Base-by-base conservation (phyloP, 2,113 vertebrate species). In the Cepphus grylle region DNA sequence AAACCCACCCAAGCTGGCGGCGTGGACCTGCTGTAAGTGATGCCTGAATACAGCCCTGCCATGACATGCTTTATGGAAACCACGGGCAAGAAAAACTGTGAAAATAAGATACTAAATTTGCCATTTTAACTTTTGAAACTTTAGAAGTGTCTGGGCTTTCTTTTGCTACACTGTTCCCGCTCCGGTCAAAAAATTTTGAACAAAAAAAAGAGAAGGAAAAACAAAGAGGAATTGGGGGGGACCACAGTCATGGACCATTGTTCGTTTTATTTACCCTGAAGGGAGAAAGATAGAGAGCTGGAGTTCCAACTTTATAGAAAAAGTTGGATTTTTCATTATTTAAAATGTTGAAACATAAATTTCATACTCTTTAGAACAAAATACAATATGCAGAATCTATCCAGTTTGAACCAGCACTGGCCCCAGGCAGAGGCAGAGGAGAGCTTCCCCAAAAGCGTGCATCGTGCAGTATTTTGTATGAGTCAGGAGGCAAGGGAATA, bases 1-100 rank as follows among this genome's bases (percentile, higher is more conserved):
- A 96, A 88, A 16, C 11, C 15, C 34, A 67, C 23, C 23, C 12
- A 59, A 80, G 11, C 0, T 50, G 49, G 18, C 69, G 66, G 23
- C 8, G 5, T 47, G 42, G 34, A 71, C 43, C 34, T 59, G 16
- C 45, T 82, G 5, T 34, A 73, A 67, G 17, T 38, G 43, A 76
- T 61, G 55, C 40, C 69, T 56, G 55, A 86, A 74, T 50, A 84
- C 45, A 86, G 34, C 11, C 25, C 58, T 74, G 36, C 29, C 29
- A 16, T 71, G 80, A 81, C 27, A 63, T 47, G 32, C 26, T 74
- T 92, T 94, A 47, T 89, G 66, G 59, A 94, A 96, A 91, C 58
- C 5, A 56, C 43, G 21, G 83, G 43, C 18, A 88, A 55, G 76
- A 63, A 95, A 93, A 93, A 30, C n/a, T 88, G 26, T 86, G 47